These are phyloP conservation scores for Drosophila heteroneura DNA, from an alignment of 2,888 invertebrate genomes.

Conservation along the genomic window DNA sequence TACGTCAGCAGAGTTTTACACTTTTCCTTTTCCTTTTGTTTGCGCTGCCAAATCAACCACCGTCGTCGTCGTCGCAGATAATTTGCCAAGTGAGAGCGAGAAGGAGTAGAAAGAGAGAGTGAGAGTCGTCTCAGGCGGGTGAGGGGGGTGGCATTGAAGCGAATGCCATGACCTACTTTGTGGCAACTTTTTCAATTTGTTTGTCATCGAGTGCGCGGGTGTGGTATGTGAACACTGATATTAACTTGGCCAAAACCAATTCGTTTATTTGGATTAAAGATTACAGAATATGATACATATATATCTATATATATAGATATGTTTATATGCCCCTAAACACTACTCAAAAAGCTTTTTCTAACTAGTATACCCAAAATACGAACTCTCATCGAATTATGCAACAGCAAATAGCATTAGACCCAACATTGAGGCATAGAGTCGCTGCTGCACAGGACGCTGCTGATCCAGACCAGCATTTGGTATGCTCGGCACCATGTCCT, in stretches of 20 bases:
- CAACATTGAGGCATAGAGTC: constrained; percentile 41
- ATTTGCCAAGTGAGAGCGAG: constrained; percentile 66
- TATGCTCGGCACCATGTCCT: constrained; percentile 50
- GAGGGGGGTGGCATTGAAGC: constrained; percentile 35
- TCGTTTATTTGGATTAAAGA: constrained; percentile 71
- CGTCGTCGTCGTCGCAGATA: constrained; percentile 60
- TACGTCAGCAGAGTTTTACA: constrained; percentile 71
- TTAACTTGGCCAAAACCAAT: constrained; percentile 54
- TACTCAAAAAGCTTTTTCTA: constrained; percentile 66
- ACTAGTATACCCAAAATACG: constrained; percentile 33
- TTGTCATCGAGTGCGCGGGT: constrained; percentile 47
- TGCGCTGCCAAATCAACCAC: constrained; percentile 73
- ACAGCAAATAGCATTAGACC: constrained; percentile 55
- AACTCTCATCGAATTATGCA: constrained; percentile 29
- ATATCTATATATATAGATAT: constrained; percentile 38
- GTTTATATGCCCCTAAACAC: constrained; percentile 45
- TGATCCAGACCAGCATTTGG: constrained; percentile 33
- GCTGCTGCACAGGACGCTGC: constrained; percentile 24
- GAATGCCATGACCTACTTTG: constrained; percentile 72
- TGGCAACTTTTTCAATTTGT: constrained; percentile 75
- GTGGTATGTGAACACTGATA: constrained; percentile 9
- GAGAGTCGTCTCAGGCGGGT: neutral
- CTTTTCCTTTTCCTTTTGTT: constrained; percentile 59
- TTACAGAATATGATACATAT: constrained; percentile 45
- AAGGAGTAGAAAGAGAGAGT: constrained; percentile 7